phyloP scores from a whole-genome alignment of 2,113 vertebrate species.

The Aplodontia rufa region DNA sequence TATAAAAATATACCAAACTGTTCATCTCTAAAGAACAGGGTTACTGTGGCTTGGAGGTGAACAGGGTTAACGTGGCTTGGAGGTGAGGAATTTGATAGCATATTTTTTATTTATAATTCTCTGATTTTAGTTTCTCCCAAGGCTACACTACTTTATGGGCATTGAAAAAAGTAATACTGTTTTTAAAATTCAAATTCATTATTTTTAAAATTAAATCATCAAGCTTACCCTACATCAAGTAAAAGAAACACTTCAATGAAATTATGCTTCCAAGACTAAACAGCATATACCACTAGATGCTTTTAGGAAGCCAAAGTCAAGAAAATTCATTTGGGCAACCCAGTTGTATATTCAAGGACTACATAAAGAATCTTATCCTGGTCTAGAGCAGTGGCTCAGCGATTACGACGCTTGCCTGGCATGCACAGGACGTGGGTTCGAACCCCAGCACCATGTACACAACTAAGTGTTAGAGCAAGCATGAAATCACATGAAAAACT shows the following conservation, averaged over 20 bases:
- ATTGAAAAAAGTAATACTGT: background rate
- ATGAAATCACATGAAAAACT: too few species aligned
- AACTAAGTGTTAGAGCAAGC: too few species aligned
- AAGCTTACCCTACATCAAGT: background rate
- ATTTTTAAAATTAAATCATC: slow-evolving; percentile 35
- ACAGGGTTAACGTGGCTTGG: too few species aligned
- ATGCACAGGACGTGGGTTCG: too few species aligned
- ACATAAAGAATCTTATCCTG: background rate
- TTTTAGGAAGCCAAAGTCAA: slow-evolving; percentile 28
- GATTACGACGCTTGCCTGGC: too few species aligned
- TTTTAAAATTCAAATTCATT: background rate
- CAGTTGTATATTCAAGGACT: background rate
- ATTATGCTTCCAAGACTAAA: slow-evolving; percentile 28
- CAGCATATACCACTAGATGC: background rate
- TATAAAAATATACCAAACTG: background rate
- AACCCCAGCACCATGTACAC: too few species aligned
- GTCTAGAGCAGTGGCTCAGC: too few species aligned
- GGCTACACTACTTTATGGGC: background rate
- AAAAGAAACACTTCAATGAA: slow-evolving; percentile 18
- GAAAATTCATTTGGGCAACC: background rate
- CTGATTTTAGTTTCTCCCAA: slow-evolving; percentile 4
- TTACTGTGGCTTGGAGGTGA: background rate
- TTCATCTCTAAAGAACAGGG: background rate
- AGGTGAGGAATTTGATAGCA: background rate
- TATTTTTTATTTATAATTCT: background rate